Evolutionary conservation across 2,113 vertebrate genomes (phyloP).

Genomic region (Athene noctua): DNA sequence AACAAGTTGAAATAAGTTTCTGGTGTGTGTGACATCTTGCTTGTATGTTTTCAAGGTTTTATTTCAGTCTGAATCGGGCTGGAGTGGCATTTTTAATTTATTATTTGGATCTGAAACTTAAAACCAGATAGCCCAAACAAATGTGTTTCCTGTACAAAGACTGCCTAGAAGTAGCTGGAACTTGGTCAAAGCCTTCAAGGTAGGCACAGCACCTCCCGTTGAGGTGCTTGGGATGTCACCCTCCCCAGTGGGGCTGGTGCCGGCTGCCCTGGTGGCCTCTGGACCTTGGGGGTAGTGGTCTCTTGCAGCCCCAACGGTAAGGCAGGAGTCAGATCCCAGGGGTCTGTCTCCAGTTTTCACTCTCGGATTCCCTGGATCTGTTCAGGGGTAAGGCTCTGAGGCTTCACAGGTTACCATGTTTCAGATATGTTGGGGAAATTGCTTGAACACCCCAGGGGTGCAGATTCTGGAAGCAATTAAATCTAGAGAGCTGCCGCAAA

Average conservation of each 20-base stretch:
- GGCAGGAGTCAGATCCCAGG: neutral
- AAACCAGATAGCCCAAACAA: neutral
- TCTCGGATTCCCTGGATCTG: neutral
- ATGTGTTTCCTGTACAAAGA: neutral
- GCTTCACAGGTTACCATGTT: neutral
- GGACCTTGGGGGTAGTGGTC: neutral
- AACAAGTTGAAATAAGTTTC: neutral
- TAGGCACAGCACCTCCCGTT: accelerated
- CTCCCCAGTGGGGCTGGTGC: neutral
- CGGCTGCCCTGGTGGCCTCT: neutral
- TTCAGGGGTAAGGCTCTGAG: neutral
- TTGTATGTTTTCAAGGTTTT: neutral
- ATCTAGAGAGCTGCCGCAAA: neutral
- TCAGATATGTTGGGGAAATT: neutral
- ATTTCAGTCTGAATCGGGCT: neutral
- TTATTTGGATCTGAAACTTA: neutral
- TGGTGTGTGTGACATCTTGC: neutral
- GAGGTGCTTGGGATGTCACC: neutral
- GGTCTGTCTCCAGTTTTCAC: neutral
- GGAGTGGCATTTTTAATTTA: neutral
- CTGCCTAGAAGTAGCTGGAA: neutral
- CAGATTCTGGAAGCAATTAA: neutral
- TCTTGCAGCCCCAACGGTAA: neutral
- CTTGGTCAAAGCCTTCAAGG: neutral
- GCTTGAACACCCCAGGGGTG: neutral